phyloP scores from a whole-genome alignment of 2,797 vertebrate species.

The Smutsia temminckii region DNA sequence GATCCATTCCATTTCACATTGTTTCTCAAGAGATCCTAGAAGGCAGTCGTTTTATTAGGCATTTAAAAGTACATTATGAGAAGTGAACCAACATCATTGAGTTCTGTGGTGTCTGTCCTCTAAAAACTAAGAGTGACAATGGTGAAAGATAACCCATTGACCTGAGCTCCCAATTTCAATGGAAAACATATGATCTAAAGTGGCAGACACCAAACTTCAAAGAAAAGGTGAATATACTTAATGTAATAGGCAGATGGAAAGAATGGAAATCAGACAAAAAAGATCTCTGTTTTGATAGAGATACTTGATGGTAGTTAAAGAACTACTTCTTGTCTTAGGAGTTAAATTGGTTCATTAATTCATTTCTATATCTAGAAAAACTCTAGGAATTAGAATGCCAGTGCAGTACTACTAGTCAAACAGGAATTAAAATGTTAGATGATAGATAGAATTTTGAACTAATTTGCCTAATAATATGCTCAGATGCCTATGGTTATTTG shows the following conservation, averaged over 20 bases:
- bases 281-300: background rate
- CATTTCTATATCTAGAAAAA: background rate
- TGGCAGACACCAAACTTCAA: background rate
- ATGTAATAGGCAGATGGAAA: background rate
- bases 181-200: background rate
- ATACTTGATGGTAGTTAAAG: background rate
- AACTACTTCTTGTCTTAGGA: background rate
- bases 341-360: background rate
- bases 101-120: background rate
- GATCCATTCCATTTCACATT: background rate
- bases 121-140: background rate
- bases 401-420: background rate
- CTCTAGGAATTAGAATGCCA: background rate
- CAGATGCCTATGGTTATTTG: background rate
- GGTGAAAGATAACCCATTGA: background rate
- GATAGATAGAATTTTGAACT: background rate
- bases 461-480: background rate
- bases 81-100: background rate
- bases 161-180: background rate
- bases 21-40: background rate
- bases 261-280: background rate
- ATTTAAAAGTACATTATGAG: background rate
- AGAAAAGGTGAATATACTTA: background rate
- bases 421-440: background rate
- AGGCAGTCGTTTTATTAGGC: background rate